These are phyloP conservation scores for Formica selysi DNA, from an alignment of 1,140 invertebrate species.

Conservation along the genomic window DNA sequence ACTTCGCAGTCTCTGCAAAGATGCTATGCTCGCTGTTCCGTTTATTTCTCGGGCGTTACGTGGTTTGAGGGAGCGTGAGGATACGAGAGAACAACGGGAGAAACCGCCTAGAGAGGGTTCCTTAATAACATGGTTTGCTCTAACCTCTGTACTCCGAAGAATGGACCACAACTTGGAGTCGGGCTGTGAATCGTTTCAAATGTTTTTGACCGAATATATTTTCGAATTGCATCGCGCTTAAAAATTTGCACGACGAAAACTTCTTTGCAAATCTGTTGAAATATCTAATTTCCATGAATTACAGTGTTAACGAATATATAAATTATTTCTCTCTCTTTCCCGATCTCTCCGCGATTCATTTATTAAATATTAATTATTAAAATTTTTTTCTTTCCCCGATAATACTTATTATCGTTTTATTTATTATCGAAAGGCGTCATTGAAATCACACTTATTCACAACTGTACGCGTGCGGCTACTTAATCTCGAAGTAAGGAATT, in stretches of 20 bases:
- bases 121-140: constrained; percentile 79
- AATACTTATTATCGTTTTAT: neutral
- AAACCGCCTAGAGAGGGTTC: constrained; percentile 62
- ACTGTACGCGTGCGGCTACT: neutral
- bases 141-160: constrained; percentile 76
- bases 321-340: too few species aligned
- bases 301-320: neutral
- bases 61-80: constrained; percentile 42
- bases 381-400: neutral
- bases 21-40: constrained; percentile 14
- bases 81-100: constrained; percentile 54
- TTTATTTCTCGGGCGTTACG: constrained; percentile 31
- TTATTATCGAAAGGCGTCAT: neutral
- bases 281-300: neutral
- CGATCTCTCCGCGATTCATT: neutral
- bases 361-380: neutral
- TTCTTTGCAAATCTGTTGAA: neutral
- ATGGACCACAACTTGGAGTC: constrained; percentile 29
- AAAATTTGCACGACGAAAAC: neutral
- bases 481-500: constrained; percentile 2
- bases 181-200: constrained; percentile 37
- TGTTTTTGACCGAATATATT: constrained; percentile 18
- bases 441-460: neutral
- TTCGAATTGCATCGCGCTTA: neutral
- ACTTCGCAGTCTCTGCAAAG: constrained; percentile 35